These are phyloP conservation scores for Geodia barretti DNA, from an alignment of 37 sponge, comb jelly and placozoan genomes.

Conservation along the genomic window DNA sequence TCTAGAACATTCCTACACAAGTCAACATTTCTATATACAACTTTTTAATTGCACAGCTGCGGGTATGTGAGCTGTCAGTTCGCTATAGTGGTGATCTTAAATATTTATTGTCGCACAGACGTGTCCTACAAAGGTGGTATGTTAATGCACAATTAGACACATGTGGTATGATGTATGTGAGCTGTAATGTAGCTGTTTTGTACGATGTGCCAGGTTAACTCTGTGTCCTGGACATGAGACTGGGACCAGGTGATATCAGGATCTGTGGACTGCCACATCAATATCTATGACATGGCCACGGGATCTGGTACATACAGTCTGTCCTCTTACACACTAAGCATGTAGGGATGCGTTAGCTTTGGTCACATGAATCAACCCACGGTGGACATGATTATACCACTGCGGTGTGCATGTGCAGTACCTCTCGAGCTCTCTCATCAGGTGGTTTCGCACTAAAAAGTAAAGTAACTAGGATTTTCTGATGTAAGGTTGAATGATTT, in stretches of 20 bases:
- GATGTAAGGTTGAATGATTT: too few species aligned
- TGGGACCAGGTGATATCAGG: slow-evolving; percentile 77
- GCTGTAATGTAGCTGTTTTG: not conserved
- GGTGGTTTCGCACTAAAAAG: not conserved
- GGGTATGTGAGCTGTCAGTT: too few species aligned
- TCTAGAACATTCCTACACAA: too few species aligned
- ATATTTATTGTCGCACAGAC: not conserved
- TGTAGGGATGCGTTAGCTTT: not conserved
- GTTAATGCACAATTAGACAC: not conserved
- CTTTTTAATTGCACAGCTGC: too few species aligned
- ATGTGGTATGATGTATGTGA: not conserved
- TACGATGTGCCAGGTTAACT: slow-evolving; percentile 67
- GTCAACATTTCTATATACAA: too few species aligned
- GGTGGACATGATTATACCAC: not conserved
- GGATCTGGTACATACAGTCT: slow-evolving; percentile 22
- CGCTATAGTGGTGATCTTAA: too few species aligned
- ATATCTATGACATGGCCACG: slow-evolving; percentile 54
- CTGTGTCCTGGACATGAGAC: slow-evolving; percentile 74
- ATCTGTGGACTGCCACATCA: slow-evolving; percentile 85
- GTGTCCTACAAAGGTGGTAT: not conserved
- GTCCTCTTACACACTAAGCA: too few species aligned
- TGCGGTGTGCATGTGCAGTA: too few species aligned
- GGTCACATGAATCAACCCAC: not conserved
- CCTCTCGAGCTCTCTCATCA: not conserved
- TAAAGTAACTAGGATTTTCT: too few species aligned